These are phyloP conservation scores for Micrastur ruficollis DNA, from an alignment of 2,797 vertebrate genomes.

Conservation along the genomic window DNA sequence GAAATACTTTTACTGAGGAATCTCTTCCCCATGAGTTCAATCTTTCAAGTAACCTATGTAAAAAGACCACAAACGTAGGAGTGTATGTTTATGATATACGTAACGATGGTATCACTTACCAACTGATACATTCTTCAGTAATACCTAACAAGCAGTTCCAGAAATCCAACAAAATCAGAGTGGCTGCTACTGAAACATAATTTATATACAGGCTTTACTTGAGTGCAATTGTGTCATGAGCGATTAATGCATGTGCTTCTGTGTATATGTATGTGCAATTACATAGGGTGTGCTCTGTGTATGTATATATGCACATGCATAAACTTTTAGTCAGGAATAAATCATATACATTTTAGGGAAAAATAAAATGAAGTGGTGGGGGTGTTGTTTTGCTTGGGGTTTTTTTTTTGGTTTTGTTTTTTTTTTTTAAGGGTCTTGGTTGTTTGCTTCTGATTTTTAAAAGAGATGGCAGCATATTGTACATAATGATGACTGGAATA, in stretches of 20 bases:
- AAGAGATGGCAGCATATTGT: not conserved
- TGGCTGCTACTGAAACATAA: not conserved
- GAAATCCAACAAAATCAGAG: not conserved
- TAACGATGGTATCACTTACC: not conserved
- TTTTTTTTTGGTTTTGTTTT: no score
- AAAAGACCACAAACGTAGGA: not conserved
- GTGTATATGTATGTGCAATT: not conserved
- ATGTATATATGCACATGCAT: not conserved
- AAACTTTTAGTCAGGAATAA: not conserved
- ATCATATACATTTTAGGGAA: not conserved
- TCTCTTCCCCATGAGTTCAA: not conserved
- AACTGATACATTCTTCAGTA: not conserved
- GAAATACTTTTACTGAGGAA: not conserved
- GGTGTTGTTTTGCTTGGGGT: not conserved
- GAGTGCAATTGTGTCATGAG: not conserved
- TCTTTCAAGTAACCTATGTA: not conserved
- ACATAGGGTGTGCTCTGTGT: not conserved
- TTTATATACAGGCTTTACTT: not conserved
- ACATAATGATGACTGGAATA: not conserved
- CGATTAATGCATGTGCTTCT: not conserved
- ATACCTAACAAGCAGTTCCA: not conserved
- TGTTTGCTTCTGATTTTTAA: not conserved
- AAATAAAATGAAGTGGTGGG: not conserved
- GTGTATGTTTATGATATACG: not conserved
- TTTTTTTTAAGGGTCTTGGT: not conserved